Evolutionary conservation across 2,888 invertebrate species (phyloP), one percentile per base, ranked within the genome.

Genomic region (Drosophila picticornis): DNA sequence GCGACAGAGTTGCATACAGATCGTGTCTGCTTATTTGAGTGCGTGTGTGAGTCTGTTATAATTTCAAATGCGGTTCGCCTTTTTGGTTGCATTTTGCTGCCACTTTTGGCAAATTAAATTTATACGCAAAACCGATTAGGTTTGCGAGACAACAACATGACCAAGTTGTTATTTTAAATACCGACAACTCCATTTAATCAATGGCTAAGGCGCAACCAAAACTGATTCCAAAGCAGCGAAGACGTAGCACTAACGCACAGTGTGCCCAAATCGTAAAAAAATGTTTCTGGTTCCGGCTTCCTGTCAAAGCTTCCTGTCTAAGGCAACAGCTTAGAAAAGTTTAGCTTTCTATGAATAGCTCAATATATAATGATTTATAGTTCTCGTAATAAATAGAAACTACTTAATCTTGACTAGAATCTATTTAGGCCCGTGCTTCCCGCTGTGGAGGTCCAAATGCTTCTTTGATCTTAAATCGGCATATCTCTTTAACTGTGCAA

Each of bases 31-130:
- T 43, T 57, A 57, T 32, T n/a, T 22, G 22, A 13, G n/a, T 57
- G 16, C 16, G 22, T 43, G 31, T 57, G 57, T 85, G 70, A 79
- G 79, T 83, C 73, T 86, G 90, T 86, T 90, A 86, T 90, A 86
- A 86, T 86, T 86, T 86, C 90, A 90, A 88, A 88, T 85, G 87
- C 66, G 52, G 64, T 68, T 81, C 74, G 77, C 86, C 90, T 88
- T 86, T 90, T 87, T 87, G 75, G 90, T 74, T 88, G 86, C 73
- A 83, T 90, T 85, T 88, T 81, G 72, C 89, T 88, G 89, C 86
- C 87, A 89, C 89, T 90, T 87, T 87, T 88, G 87, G 90, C 84
- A 90, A 88, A 90, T 88, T 88, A 88, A 88, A 88, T 88, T 90
- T 88, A 90, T 88, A 87, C 89, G 87, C 81, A 88, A 80, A 90